Conservation (phyloP, 2,888 invertebrate species). For the Electrophaes corylata region DNA sequence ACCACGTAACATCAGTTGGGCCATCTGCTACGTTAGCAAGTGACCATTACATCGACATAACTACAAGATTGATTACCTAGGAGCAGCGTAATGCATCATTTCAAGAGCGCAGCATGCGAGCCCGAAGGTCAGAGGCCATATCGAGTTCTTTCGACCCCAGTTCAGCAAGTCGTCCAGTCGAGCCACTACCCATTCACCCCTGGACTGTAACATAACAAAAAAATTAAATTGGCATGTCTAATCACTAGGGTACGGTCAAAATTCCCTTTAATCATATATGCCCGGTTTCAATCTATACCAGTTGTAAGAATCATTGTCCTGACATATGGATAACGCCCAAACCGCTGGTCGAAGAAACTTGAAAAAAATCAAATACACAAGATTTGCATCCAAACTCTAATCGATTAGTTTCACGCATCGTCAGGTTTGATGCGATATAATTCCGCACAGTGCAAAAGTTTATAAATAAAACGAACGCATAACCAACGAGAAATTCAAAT, state of each 20-base stretch:
- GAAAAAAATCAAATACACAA: background rate
- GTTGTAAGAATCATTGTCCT: too few relatives aligned
- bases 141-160: constrained; percentile 95
- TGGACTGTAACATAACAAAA: constrained; percentile 49
- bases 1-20: background rate
- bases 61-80: constrained; percentile 83
- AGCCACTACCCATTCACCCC: constrained; percentile 93
- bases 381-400: background rate
- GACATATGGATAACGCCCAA: too few relatives aligned
- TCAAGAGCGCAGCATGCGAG: constrained; percentile 99
- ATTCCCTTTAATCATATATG: too few relatives aligned
- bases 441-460: constrained; percentile 10
- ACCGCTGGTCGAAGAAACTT: too few relatives aligned
- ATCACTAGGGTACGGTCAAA: too few relatives aligned
- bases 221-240: background rate
- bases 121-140: constrained; percentile 99
- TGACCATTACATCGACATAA: too few relatives aligned
- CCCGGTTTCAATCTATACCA: too few relatives aligned
- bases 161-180: constrained; percentile 96
- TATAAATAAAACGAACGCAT: constrained; percentile 24
- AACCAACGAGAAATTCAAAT: constrained; percentile 23
- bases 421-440: constrained; percentile 14
- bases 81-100: constrained; percentile 99
- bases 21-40: too few relatives aligned
- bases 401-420: constrained; percentile 9